These are phyloP conservation scores for Centroberyx gerrardi DNA, from an alignment of 2,797 vertebrate species.

Conservation along the genomic window DNA sequence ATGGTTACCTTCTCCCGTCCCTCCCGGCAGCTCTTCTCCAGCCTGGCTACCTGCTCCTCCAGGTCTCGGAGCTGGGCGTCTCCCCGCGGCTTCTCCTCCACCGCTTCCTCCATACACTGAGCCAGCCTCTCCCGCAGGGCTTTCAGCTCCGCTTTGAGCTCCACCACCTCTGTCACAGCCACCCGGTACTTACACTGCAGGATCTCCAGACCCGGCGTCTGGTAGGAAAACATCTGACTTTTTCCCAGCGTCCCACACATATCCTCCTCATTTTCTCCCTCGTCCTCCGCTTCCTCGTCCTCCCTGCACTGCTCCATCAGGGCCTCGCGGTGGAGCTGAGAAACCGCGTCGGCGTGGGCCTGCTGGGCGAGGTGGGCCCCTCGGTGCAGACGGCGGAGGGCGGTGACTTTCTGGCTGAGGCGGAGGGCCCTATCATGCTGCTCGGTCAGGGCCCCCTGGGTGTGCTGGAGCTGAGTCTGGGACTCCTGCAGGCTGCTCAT, in stretches of 20 bases:
- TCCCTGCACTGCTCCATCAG: constrained; percentile 76
- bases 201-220: constrained; percentile 93
- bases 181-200: constrained; percentile 96
- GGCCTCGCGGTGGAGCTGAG: constrained; percentile 37
- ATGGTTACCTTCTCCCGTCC: constrained; percentile 86
- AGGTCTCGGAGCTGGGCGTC: constrained; percentile 86
- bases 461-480: constrained; percentile 93
- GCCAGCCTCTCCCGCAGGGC: constrained; percentile 91
- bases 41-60: constrained; percentile 86
- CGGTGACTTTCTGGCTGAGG: constrained; percentile 89
- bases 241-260: constrained; percentile 44
- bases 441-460: constrained; percentile 92
- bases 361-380: constrained; percentile 73
- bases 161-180: constrained; percentile 95
- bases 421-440: constrained; percentile 91
- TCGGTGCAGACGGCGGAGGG: constrained; percentile 86
- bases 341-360: constrained; percentile 27
- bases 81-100: constrained; percentile 85
- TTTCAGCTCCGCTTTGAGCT: constrained; percentile 94
- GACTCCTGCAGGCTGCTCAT: constrained; percentile 93
- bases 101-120: constrained; percentile 83
- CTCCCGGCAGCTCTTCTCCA: constrained; percentile 90
- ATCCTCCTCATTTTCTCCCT: constrained; percentile 74
- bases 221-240: constrained; percentile 72
- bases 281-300: constrained; percentile 74